Evolutionary conservation across 2,797 vertebrate species (phyloP), one percentile per base, ranked within the genome.

Genomic region (Tiaroga cobitis): DNA sequence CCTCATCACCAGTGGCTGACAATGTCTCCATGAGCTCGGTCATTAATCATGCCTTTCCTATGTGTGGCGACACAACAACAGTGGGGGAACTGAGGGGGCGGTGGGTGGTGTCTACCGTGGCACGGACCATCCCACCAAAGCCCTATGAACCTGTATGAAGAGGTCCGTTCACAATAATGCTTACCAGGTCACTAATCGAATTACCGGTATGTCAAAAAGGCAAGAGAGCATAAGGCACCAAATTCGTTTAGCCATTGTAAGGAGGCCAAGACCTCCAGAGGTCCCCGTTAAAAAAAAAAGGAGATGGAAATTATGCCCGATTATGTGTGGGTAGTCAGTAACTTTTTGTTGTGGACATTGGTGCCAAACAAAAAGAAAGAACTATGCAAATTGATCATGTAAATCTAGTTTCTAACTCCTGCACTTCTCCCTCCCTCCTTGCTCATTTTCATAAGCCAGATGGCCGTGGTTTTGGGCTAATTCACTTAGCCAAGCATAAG

Each of bases 171-270:
- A 90, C 93, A 93, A 92, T 92, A 93, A 93, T 87, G 85, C 93
- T 91, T 92, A 93, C 90, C 91, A 93, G 94, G 94, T 95, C 95
- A 95, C 94, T 93, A 94, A 95, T 94, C 92, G 93, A 94, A 95
- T 96, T 93, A n/a, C n/a, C n/a, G n/a, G n/a, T n/a, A 95, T 90
- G 90, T 89, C 92, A 93, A 96, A 94, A 92, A 92, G 91, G 82
- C 87, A 81, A 84, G 85, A 92, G 90, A 90, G 89, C 88, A 88
- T 86, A 83, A 90, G 88, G 93, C 91, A 94, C 92, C 89, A 92
- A 93, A 94, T 95, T 94, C 89, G 92, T 94, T 93, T 93, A 92
- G 92, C 90, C 74, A 92, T 94, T 95, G 93, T 94, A 89, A 91
- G 75, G 84, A 82, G 91, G 91, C 89, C 91, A 88, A 79, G 86